These are phyloP conservation scores for Phalacrocorax carbo DNA, from an alignment of 2,113 vertebrate species.

Conservation along the genomic window DNA sequence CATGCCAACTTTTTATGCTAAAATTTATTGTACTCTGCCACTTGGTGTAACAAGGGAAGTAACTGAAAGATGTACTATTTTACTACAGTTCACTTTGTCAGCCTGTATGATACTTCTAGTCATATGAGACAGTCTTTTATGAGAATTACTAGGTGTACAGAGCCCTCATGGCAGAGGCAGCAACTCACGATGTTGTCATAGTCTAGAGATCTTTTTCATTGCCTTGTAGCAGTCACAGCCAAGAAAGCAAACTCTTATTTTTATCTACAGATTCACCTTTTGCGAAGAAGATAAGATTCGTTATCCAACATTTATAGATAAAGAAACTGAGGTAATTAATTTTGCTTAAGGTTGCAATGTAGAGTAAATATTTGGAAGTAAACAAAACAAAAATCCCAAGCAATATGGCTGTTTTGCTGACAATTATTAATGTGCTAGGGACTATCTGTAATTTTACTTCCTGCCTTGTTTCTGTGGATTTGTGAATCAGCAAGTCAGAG, in stretches of 20 bases:
- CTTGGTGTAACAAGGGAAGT: neutral
- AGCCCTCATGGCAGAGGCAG: neutral
- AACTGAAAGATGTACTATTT: constrained; percentile 11
- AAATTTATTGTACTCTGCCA: neutral
- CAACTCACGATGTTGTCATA: neutral
- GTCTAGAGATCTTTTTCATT: neutral
- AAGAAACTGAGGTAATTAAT: neutral
- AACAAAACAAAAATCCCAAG: neutral
- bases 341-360: neutral
- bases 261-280: neutral
- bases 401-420: neutral
- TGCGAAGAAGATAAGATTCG: neutral
- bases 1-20: neutral
- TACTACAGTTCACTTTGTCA: constrained; percentile 1
- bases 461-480: neutral
- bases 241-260: neutral
- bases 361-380: neutral
- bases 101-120: neutral
- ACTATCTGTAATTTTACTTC: neutral
- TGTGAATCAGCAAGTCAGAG: neutral
- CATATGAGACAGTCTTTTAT: neutral
- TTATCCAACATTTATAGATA: neutral
- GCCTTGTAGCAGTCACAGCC: neutral
- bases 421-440: neutral
- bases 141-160: neutral